Base-by-base conservation (phyloP, 2,888 invertebrate genomes). In the Seira sanloemensis region DNA sequence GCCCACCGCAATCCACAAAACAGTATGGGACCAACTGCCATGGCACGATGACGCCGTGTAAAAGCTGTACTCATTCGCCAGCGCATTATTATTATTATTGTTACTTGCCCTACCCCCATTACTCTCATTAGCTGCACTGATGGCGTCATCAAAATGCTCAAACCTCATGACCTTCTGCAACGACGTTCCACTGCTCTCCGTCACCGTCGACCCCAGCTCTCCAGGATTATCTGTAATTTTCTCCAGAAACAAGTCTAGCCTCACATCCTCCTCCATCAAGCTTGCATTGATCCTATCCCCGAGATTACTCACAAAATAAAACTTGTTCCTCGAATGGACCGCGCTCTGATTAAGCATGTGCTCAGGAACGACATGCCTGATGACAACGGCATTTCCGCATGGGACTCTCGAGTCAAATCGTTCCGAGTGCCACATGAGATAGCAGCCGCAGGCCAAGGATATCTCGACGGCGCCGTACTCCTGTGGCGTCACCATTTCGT, bases 341-440 rank as follows among this genome's bases (percentile, higher is more conserved):
- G 58, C 74, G 65, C 80, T 86, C 1, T 72, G 37, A 18, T 86
- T 85, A 2, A 86, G 67, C 86, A 88, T 87, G 37, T 86, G 86
- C n/a, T 86, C 78, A 0, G 88, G 88, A 72, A 88, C 78, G 12
- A 86, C 84, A 37, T 88, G 88, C 21, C 77, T 25, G n/a, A 88
- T 25, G n/a, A 73, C 50, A 0, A 82, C 65, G 19, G 74, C 58
- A 46, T 75, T 86, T 4, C 77, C 77, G 74, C 88, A 88, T 4
- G 88, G 88, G 19, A 72, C 66, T 50, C 84, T 66, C 0, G 88
- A 75, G 12, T 85, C 69, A 54, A 69, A 87, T 46, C 71, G 82
- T 72, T 87, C 83, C 0, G 79, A 46, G 54, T 88, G 88, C 74
- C 84, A 86, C 80, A 78, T 86, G 9, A 88, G 37, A 37, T 86